Conservation (phyloP, 2,888 invertebrate genomes). For the Agrenia bidenticulata region DNA sequence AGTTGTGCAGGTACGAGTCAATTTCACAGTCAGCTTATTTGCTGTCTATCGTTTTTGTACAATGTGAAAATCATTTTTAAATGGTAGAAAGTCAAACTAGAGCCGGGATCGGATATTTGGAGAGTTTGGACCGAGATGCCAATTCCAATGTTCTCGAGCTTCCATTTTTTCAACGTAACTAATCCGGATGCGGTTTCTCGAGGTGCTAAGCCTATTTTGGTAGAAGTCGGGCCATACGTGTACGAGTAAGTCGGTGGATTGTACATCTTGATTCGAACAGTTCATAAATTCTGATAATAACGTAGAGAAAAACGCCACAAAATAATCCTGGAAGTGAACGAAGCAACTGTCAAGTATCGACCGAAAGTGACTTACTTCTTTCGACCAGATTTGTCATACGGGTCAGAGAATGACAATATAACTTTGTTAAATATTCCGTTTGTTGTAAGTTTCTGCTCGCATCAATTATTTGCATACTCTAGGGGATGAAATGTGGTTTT, state of each 20-base stretch:
- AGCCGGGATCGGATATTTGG: slow-evolving; percentile 50
- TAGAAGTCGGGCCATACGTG: slow-evolving; percentile 47
- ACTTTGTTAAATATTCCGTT: slow-evolving; percentile 49
- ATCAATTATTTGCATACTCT: neutral
- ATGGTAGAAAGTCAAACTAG: slow-evolving; percentile 46
- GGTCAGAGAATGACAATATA: slow-evolving; percentile 41
- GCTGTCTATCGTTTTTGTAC: no score
- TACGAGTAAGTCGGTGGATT: slow-evolving; percentile 35
- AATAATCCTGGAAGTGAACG: slow-evolving; percentile 44
- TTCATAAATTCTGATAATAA: neutral
- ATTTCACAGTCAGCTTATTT: neutral
- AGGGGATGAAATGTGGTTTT: neutral
- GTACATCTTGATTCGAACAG: neutral
- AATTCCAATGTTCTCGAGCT: slow-evolving; percentile 46
- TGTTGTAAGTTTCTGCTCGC: slow-evolving; percentile 35
- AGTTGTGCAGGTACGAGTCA: slow-evolving; percentile 25
- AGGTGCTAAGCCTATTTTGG: slow-evolving; percentile 45
- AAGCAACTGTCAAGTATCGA: slow-evolving; percentile 42
- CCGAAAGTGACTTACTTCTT: slow-evolving; percentile 46
- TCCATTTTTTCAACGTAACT: slow-evolving; percentile 51
- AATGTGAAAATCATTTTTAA: no score
- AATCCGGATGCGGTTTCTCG: slow-evolving; percentile 40
- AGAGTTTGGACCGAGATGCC: slow-evolving; percentile 50
- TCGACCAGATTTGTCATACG: slow-evolving; percentile 45
- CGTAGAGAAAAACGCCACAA: slow-evolving; percentile 46